Evolutionary conservation across 37 sponge, comb jelly and placozoan genomes (phyloP).

Genomic region (Spongilla lacustris): DNA sequence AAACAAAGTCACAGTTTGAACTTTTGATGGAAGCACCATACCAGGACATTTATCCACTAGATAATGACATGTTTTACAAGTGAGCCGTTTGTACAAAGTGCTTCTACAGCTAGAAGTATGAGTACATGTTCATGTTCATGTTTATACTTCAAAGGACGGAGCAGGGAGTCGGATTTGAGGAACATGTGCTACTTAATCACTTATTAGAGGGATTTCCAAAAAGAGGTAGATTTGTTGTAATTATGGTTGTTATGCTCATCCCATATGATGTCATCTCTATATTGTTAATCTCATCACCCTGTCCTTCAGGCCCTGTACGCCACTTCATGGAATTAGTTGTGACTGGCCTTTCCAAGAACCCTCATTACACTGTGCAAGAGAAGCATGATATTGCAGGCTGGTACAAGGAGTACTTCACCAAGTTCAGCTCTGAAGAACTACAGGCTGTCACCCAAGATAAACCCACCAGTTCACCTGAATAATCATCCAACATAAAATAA

Average conservation of each 20-base stretch:
- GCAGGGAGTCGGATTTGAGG: slow-evolving; percentile 77
- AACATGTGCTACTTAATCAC: slow-evolving; percentile 85
- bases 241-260: background rate
- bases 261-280: too few species aligned
- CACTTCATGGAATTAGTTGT: slow-evolving; percentile 91
- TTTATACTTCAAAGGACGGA: slow-evolving; percentile 31
- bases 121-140: background rate
- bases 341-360: slow-evolving; percentile 86
- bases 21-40: slow-evolving; percentile 38
- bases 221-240: slow-evolving; percentile 28
- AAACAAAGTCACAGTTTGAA: slow-evolving; percentile 60
- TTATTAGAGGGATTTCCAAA: slow-evolving; percentile 57
- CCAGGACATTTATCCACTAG: slow-evolving; percentile 75
- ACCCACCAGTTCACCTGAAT: background rate
- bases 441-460: slow-evolving; percentile 11
- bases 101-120: too few species aligned
- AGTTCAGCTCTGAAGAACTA: slow-evolving; percentile 64
- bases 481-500: background rate
- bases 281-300: background rate
- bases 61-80: slow-evolving; percentile 69
- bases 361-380: slow-evolving; percentile 76
- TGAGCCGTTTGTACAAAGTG: slow-evolving; percentile 16
- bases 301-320: slow-evolving; percentile 70
- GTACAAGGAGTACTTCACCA: slow-evolving; percentile 75
- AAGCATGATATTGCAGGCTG: slow-evolving; percentile 70